phyloP scores from a whole-genome alignment of 2,113 vertebrate species.

The Dasyprocta punctata region DNA sequence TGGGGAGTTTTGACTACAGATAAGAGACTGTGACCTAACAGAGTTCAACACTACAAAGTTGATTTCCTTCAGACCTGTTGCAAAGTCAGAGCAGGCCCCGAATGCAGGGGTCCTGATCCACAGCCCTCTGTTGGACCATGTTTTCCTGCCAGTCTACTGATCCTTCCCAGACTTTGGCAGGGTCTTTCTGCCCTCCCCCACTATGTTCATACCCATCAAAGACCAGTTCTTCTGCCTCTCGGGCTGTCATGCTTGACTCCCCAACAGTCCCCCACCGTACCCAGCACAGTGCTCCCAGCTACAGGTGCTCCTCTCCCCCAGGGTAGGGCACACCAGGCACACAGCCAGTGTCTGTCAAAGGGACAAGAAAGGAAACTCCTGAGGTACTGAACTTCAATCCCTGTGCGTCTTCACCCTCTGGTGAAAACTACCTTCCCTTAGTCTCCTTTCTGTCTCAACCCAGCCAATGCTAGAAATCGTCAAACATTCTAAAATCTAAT shows the following conservation, averaged over 20 bases:
- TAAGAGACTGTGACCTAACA: neutral
- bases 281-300: rapidly evolving
- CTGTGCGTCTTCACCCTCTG: neutral
- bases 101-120: neutral
- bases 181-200: neutral
- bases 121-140: neutral
- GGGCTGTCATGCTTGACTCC: neutral
- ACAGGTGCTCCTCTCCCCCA: rapidly evolving
- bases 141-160: neutral
- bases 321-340: neutral
- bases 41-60: neutral
- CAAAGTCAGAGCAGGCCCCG: neutral
- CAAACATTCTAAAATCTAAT: neutral
- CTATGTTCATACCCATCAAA: neutral
- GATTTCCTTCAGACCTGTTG: neutral
- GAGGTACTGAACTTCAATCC: neutral
- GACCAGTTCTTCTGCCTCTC: neutral
- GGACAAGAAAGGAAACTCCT: neutral
- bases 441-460: neutral
- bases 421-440: neutral
- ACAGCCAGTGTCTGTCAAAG: neutral
- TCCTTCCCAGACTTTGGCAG: too few species aligned
- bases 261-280: too few species aligned
- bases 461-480: neutral
- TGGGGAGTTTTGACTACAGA: neutral